A percentile compares a stretch with the other conserved stretches of the same genome.
Conservation (phyloP, 2,113 vertebrate genomes). For the Crotalus viridis region DNA sequence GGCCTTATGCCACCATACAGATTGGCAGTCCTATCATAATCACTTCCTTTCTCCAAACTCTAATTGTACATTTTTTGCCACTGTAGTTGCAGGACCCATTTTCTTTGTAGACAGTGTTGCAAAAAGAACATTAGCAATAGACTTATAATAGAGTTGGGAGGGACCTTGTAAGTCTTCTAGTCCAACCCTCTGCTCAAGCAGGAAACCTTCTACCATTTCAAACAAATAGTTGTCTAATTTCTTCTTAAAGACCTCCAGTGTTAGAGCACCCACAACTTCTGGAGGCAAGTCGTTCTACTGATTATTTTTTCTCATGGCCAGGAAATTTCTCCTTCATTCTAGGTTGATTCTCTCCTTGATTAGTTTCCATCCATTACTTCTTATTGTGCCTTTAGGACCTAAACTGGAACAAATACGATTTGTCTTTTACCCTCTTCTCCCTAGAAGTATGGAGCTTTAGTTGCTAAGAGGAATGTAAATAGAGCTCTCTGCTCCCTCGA, state of each 20-base stretch:
- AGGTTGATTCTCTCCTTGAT: not conserved
- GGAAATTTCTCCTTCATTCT: not conserved
- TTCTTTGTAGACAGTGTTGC: not conserved
- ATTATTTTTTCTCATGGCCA: not conserved
- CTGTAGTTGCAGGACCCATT: not conserved
- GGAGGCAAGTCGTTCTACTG: not conserved
- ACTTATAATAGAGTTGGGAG: not conserved
- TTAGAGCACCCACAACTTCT: not conserved
- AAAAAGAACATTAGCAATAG: not conserved
- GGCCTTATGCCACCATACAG: not conserved
- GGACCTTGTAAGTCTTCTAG: not conserved
- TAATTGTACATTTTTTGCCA: not conserved
- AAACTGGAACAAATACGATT: not conserved
- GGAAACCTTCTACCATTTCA: not conserved
- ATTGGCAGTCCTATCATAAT: not conserved
- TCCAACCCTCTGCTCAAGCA: too few relatives aligned
- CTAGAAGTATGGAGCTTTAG: not conserved
- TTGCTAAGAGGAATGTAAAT: not conserved
- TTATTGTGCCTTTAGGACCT: not conserved
- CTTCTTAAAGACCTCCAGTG: not conserved
- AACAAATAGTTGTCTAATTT: not conserved
- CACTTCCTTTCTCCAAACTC: not conserved
- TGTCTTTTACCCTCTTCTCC: not conserved
- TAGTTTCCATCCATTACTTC: not conserved
- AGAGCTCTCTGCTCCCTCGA: not conserved